phyloP scores from a whole-genome alignment of 1,140 invertebrate species.

The Zophobas atratus region DNA sequence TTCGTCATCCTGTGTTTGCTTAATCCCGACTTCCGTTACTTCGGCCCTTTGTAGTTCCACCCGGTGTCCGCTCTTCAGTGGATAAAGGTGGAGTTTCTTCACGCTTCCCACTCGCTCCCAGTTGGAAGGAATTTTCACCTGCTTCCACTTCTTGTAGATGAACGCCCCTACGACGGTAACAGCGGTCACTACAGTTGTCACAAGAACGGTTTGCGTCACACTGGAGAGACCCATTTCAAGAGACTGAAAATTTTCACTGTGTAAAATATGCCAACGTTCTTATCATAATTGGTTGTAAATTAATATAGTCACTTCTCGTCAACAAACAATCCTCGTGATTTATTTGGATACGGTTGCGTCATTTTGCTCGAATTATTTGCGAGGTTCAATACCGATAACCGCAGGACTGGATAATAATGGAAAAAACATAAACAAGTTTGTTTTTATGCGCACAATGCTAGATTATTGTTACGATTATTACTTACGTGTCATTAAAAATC shows the following conservation, averaged over 20 bases:
- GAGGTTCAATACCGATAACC: no score
- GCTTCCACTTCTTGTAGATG: slow-evolving; percentile 43
- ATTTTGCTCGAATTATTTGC: slow-evolving; percentile 10
- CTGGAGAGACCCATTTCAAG: slow-evolving; percentile 19
- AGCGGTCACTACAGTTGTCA: slow-evolving; percentile 30
- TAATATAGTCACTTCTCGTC: slow-evolving; percentile 21
- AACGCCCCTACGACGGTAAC: slow-evolving; percentile 18
- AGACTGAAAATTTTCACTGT: slow-evolving; percentile 9
- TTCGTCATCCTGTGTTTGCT: slow-evolving; percentile 55
- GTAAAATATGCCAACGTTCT: slow-evolving; percentile 13
- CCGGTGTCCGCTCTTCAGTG: slow-evolving; percentile 65
- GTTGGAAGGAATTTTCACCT: slow-evolving; percentile 51
- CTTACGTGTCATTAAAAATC: no score
- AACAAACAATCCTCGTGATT: slow-evolving; percentile 24
- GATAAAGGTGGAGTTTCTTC: slow-evolving; percentile 62
- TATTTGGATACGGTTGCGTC: slow-evolving; percentile 30
- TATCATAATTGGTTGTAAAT: slow-evolving; percentile 38
- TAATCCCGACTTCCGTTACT: slow-evolving; percentile 61
- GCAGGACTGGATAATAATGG: no score
- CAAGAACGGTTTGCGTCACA: slow-evolving; percentile 27
- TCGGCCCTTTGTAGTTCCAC: slow-evolving; percentile 61
- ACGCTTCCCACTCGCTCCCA: slow-evolving; percentile 64
- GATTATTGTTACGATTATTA: no score
- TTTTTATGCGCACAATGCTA: no score
- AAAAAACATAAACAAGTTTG: no score